Percentiles rank a stretch among this genome's conserved stretches.
These are phyloP conservation scores for Podarcis siculus DNA, from an alignment of 2,797 vertebrate species.

Conservation along the genomic window DNA sequence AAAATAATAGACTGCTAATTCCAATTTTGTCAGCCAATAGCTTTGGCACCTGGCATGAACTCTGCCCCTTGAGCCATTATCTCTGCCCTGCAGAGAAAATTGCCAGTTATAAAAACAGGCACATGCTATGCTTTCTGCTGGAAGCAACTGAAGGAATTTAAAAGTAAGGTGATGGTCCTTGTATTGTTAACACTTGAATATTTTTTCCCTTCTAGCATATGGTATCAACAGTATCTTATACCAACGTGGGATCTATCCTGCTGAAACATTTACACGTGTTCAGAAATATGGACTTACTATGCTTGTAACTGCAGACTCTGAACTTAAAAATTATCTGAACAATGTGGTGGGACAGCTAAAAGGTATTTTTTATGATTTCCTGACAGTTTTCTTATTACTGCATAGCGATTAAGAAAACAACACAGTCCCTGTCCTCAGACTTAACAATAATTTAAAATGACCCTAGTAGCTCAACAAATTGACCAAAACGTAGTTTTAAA, in stretches of 20 bases:
- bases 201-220: conserved; percentile 79
- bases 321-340: conserved; percentile 90
- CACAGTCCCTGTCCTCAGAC: too few species aligned
- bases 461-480: background rate
- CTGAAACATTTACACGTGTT: conserved; percentile 91
- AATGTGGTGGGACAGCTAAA: conserved; percentile 92
- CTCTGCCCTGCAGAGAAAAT: background rate
- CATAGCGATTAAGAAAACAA: background rate
- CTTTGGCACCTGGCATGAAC: too few species aligned
- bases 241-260: conserved; percentile 94
- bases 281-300: conserved; percentile 94
- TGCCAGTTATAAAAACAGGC: background rate
- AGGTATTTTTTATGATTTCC: conserved; percentile 77
- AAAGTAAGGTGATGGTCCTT: background rate
- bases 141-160: background rate
- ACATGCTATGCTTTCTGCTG: background rate
- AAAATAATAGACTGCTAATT: background rate
- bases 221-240: conserved; percentile 98
- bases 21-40: too few species aligned
- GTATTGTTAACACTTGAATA: background rate
- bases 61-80: background rate
- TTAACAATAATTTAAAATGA: background rate
- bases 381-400: background rate
- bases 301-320: conserved; percentile 88
- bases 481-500: background rate